phyloP scores from a whole-genome alignment of 2,113 vertebrate genomes.

The Glaucomys volans region DNA sequence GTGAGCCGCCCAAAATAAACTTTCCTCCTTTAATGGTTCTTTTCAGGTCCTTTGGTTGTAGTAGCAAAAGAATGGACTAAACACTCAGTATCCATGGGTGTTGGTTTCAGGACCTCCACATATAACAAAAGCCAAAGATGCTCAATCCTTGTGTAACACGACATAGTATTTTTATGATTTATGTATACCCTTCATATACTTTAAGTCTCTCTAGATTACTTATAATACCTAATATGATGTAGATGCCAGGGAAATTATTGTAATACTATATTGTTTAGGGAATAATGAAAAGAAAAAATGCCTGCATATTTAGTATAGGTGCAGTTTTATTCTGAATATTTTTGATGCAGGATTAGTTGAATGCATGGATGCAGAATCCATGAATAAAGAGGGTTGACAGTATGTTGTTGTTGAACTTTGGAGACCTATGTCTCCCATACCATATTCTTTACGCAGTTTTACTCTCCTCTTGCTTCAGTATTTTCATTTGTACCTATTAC shows the following conservation, averaged over 20 bases:
- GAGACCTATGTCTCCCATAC: conserved; percentile 8
- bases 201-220: background rate
- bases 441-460: background rate
- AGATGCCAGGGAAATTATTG: background rate
- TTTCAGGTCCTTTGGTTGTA: too few species aligned
- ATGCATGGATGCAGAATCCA: background rate
- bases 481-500: conserved; percentile 17
- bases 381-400: background rate
- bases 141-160: background rate
- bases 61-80: too few species aligned
- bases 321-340: background rate
- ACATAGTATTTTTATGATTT: background rate
- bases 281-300: background rate
- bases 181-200: background rate
- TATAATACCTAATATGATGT: background rate
- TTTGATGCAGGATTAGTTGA: background rate
- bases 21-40: too few species aligned
- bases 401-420: conserved; percentile 41
- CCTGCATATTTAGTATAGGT: background rate
- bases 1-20: too few species aligned
- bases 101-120: background rate
- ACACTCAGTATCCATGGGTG: background rate
- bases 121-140: background rate
- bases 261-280: background rate
- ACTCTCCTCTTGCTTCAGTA: background rate